Base-by-base conservation (phyloP, 2,113 vertebrate species). In the Rallus limicola region DNA sequence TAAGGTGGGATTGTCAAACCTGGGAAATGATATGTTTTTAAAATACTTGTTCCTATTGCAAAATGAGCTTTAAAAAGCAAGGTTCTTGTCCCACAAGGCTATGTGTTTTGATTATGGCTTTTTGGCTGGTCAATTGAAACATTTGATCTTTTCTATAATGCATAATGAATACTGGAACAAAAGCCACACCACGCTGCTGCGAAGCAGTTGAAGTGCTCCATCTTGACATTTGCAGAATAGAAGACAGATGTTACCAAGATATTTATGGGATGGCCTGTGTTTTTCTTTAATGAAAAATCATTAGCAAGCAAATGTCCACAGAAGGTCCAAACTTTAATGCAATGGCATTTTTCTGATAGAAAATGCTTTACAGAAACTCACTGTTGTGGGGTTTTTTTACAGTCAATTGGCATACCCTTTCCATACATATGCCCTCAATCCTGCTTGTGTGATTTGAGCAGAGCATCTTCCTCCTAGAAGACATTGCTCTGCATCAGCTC, bases 231-330 rank as follows among this genome's bases (percentile, higher is more conserved):
- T 88, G 82, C 89, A 90, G 64, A 83, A 50, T 19, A 46, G 55
- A 83, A 93, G 80, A 86, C 82, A 95, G 91, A 92, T 91, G 89
- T 85, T 90, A 13, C 53, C 63, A 38, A 46, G 71, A 72, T 67
- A 21, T 77, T 90, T 82, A n/a, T 79, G 78, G 82, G 81, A 71
- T 82, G 74, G 68, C 42, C 78, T 82, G 29, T 84, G 70, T 33
- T 91, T 65, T 91, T 13, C 69, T 76, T 60, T 95, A 91, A 90
- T 87, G 81, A 96, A 75, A 93, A 68, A 81, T 91, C 63, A 79
- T 85, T 88, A 93, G 59, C 2, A 6, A 93, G 38, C 48, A 84
- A 75, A 62, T 10, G 1, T 60, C 81, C 62, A 92, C 48, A 65
- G 83, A 86, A 95, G 48, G 26, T 50, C 70, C 92, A 72, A 82